These are phyloP conservation scores for Agrilus mali DNA, from an alignment of 2,888 invertebrate species.

Conservation along the genomic window DNA sequence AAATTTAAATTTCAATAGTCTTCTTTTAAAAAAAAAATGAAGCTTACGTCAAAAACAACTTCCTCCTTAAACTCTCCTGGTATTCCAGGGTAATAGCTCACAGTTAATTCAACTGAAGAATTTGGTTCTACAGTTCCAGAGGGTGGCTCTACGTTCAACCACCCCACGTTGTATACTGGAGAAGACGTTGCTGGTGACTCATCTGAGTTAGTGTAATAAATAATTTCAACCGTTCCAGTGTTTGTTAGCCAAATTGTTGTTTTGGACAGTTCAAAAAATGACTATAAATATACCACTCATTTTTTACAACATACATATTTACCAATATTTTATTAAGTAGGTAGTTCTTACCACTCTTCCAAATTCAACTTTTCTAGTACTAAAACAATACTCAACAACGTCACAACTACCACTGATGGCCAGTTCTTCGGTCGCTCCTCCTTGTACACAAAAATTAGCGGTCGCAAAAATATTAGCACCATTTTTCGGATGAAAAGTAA, in stretches of 20 bases:
- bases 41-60: slow-evolving; percentile 26
- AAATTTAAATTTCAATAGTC: slow-evolving; percentile 16
- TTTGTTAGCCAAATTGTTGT: slow-evolving; percentile 34
- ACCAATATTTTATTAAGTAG: no score
- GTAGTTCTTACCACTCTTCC: slow-evolving; percentile 26
- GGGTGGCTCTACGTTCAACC: slow-evolving; percentile 35
- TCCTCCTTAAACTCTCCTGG: slow-evolving; percentile 40
- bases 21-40: not conserved
- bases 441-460: slow-evolving; percentile 40
- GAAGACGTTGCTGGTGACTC: slow-evolving; percentile 30
- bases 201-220: slow-evolving; percentile 35
- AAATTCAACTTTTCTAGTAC: slow-evolving; percentile 19
- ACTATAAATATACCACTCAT: slow-evolving; percentile 16
- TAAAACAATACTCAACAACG: no score
- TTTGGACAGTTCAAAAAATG: slow-evolving; percentile 28
- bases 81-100: slow-evolving; percentile 41
- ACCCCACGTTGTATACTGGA: slow-evolving; percentile 32
- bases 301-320: no score
- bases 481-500: slow-evolving; percentile 36
- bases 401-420: slow-evolving; percentile 30
- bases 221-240: slow-evolving; percentile 36
- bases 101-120: slow-evolving; percentile 31
- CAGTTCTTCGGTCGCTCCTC: slow-evolving; percentile 42
- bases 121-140: slow-evolving; percentile 34
- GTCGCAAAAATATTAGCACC: slow-evolving; percentile 36